A percentile compares a stretch with the other conserved stretches of the same genome.
These are phyloP conservation scores for Planiliza haematocheilus DNA, from an alignment of 2,113 vertebrate genomes.

Conservation along the genomic window DNA sequence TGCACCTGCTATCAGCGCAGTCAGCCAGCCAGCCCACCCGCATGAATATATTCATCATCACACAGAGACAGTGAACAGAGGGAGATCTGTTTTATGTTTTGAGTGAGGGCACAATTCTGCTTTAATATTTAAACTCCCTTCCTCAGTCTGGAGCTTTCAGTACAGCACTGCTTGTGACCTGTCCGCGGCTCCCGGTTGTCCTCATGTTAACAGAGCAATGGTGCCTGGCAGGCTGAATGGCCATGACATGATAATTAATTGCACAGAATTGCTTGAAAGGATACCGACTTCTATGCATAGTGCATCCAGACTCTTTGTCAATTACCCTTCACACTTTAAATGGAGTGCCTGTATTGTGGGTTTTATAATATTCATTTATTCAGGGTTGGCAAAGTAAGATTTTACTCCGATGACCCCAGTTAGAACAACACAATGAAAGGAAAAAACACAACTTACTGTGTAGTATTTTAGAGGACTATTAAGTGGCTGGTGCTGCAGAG, in stretches of 20 bases:
- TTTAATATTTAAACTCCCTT: conserved; percentile 78
- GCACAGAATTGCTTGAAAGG: conserved; percentile 27
- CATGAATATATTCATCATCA: conserved; percentile 80
- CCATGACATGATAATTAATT: conserved; percentile 57
- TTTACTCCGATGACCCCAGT: conserved; percentile 4
- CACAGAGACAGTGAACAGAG: conserved; percentile 57
- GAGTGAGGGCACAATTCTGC: conserved; percentile 48
- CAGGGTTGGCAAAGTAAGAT: conserved; percentile 16
- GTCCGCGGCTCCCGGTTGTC: conserved; percentile 29
- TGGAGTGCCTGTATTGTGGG: conserved; percentile 1
- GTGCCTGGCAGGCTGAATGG: conserved; percentile 26
- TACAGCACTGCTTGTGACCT: conserved; percentile 38
- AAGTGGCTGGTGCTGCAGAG: conserved; percentile 23
- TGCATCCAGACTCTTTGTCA: conserved; percentile 46
- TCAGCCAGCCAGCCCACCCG: conserved; percentile 58
- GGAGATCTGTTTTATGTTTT: conserved; percentile 74
- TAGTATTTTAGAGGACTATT: conserved; percentile 47
- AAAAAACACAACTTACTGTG: conserved; percentile 18
- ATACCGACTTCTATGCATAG: conserved; percentile 40
- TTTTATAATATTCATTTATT: conserved; percentile 30
- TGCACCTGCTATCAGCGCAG: conserved; percentile 72
- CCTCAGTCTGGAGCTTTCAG: conserved; percentile 48
- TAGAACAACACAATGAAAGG: conserved; percentile 23
- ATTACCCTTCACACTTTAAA: conserved; percentile 35
- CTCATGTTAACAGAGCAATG: conserved; percentile 48